phyloP scores from a whole-genome alignment of 2,888 invertebrate genomes.

The Coleophora deauratella region DNA sequence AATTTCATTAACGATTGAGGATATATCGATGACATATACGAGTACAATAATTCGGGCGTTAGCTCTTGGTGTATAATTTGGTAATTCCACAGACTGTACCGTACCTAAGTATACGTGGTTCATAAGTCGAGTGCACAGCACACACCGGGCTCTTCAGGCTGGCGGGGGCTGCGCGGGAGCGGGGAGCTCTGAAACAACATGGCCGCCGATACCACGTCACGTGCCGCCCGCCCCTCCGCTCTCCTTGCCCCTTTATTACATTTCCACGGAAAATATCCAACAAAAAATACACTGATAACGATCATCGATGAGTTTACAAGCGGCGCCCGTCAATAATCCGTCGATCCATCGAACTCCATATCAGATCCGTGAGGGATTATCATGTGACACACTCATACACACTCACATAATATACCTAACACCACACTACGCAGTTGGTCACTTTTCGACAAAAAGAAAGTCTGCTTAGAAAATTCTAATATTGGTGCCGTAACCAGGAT shows the following conservation, averaged over 20 bases:
- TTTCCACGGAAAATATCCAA: constrained; percentile 64
- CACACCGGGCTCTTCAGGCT: too few species aligned
- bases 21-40: too few species aligned
- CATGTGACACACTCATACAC: constrained; percentile 5
- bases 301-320: constrained; percentile 53
- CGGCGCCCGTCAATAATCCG: constrained; percentile 62
- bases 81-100: too few species aligned
- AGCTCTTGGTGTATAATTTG: too few species aligned
- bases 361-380: constrained; percentile 10
- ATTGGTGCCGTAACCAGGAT: too few species aligned
- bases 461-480: too few species aligned
- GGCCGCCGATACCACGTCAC: constrained; percentile 52
- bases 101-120: too few species aligned
- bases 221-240: constrained; percentile 26
- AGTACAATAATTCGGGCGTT: too few species aligned
- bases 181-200: constrained; percentile 50
- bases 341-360: constrained; percentile 23
- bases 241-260: constrained; percentile 37
- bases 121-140: too few species aligned
- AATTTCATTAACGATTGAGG: too few species aligned
- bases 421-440: not conserved
- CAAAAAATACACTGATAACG: constrained; percentile 66
- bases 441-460: not conserved
- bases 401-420: constrained; percentile 4
- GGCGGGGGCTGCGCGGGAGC: constrained; percentile 11